Base-by-base conservation (phyloP, 2,797 vertebrate species). In the Pelobates cultripes region DNA sequence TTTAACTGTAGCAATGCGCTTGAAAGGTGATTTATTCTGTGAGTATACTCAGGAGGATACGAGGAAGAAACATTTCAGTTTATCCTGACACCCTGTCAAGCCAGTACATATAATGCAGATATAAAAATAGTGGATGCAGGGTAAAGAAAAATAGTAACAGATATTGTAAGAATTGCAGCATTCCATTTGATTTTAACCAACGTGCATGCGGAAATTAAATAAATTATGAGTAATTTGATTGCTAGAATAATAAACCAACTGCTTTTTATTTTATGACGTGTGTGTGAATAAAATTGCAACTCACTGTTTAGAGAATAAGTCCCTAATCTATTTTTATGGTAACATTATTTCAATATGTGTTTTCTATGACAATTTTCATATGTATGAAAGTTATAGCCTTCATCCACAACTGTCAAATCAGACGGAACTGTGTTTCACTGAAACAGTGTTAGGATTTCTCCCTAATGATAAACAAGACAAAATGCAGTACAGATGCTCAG, bases 1-100 rank as follows among this genome's bases (percentile, higher is more conserved):
- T 64, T 28, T 64, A 64, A 64, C 17, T 64, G 15, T 28, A 40
- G 61, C 61, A 64, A 64, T 64, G 61, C 10, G 61, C 17, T 40
- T 64, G 61, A 64, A 64, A 64, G n/a, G n/a, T 64, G 61, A 64
- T 64, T 40, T 64, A 61, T 61, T 61, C 57, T 64, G 61, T 7
- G 61, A 64, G 61, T 64, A 64, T 64, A 64, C 61, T 28, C 61
- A 64, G 10, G 17, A 64, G 61, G 28, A 10, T 64, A 64, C 17
- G 28, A n/a, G 14, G 17, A n/a, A 64, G 61, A 64, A 64, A 64
- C 61, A 64, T 64, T 64, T 64, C 61, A 64, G 7, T 3, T 64
- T 64, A 3, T 61, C 61, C 61, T 64, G 61, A 64, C 61, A 64
- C 61, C 6, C 28, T 64, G 61, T 64, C 61, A 64, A 64, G 61